Percentiles rank a stretch among this genome's conserved stretches.
Evolutionary conservation across 1,140 invertebrate genomes (phyloP).

Genomic region (Trichomalopsis sarcophagae): DNA sequence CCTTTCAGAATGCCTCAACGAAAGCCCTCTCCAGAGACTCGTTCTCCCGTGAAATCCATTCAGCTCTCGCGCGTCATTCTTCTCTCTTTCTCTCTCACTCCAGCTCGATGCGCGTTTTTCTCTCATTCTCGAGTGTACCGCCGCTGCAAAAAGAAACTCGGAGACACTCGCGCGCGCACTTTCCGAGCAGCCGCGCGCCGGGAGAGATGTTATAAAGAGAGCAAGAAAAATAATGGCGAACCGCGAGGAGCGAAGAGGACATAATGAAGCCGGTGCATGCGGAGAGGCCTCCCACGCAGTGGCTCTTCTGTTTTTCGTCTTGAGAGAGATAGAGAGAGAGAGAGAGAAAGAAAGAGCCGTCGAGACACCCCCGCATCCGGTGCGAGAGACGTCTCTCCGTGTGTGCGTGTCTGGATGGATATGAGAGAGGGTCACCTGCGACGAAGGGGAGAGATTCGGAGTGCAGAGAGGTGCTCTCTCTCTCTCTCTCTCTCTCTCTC

Average conservation of each 20-base stretch:
- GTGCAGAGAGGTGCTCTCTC: not conserved
- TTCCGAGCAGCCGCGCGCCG: not conserved
- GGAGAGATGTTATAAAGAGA: not conserved
- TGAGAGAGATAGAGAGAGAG: not conserved
- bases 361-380: conserved; percentile 34
- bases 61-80: conserved; percentile 4
- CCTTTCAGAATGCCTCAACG: not conserved
- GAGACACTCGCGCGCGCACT: not conserved
- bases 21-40: not conserved
- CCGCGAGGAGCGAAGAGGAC: conserved; percentile 1
- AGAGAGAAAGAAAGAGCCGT: not conserved
- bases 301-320: conserved; percentile 24
- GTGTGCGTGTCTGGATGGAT: conserved; percentile 54
- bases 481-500: no score
- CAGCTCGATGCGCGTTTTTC: not conserved
- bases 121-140: not conserved
- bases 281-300: conserved; percentile 13
- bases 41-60: conserved; percentile 31
- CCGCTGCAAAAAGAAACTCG: conserved; percentile 7
- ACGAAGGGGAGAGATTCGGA: not conserved
- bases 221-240: not conserved
- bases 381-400: not conserved
- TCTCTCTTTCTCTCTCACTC: not conserved
- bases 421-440: conserved; percentile 45
- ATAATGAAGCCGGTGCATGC: not conserved